These are phyloP conservation scores for Drosophila nr. perissopoda DNA, from an alignment of 2,888 invertebrate species.

Conservation along the genomic window DNA sequence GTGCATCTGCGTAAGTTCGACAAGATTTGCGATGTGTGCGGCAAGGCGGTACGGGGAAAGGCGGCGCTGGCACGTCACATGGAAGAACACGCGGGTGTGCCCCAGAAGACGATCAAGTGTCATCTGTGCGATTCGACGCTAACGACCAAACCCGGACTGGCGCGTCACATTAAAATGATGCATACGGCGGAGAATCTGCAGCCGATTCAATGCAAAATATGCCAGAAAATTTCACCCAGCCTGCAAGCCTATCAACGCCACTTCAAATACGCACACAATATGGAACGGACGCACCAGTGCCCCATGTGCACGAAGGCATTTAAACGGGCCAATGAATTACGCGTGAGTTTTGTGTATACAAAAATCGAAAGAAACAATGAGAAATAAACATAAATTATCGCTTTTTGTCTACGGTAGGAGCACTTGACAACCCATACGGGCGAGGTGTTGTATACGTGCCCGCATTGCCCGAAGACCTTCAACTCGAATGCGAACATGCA, in stretches of 20 bases:
- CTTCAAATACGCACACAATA: slow-evolving; percentile 80
- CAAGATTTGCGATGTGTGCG: slow-evolving; percentile 83
- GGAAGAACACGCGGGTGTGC: slow-evolving; percentile 79
- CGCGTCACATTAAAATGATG: slow-evolving; percentile 82
- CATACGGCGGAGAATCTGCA: slow-evolving; percentile 78
- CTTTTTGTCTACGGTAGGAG: slow-evolving; percentile 60
- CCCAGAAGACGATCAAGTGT: slow-evolving; percentile 75
- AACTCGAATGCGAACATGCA: slow-evolving; percentile 82
- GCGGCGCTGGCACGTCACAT: slow-evolving; percentile 80
- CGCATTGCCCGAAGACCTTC: slow-evolving; percentile 81
- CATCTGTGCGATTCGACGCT: slow-evolving; percentile 78
- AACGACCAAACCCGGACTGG: slow-evolving; percentile 77
- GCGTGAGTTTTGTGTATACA: slow-evolving; percentile 51
- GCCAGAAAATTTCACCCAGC: slow-evolving; percentile 79
- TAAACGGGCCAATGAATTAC: slow-evolving; percentile 77
- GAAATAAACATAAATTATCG: not conserved
- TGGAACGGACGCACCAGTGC: slow-evolving; percentile 79
- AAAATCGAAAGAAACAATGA: not conserved
- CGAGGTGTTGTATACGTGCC: slow-evolving; percentile 79
- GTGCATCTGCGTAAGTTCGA: slow-evolving; percentile 81
- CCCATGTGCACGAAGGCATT: slow-evolving; percentile 83
- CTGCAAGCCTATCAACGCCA: slow-evolving; percentile 78
- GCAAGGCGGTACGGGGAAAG: slow-evolving; percentile 78
- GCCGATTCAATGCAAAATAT: slow-evolving; percentile 78
- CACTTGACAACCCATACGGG: slow-evolving; percentile 82